These are phyloP conservation scores for Champsocephalus esox DNA, from an alignment of 2,797 vertebrate genomes.

Conservation along the genomic window DNA sequence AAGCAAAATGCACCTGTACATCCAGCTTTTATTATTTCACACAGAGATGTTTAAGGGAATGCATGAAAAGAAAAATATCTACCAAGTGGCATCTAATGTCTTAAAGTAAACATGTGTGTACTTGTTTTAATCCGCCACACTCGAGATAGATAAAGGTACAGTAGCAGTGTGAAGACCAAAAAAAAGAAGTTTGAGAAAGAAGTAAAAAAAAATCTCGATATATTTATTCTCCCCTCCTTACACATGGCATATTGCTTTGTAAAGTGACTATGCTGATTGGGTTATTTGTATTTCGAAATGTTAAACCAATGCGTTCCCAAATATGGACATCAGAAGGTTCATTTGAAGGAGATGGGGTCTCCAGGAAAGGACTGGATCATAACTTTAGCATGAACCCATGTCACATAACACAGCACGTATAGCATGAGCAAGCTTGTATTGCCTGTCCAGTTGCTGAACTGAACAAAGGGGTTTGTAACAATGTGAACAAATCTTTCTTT, in stretches of 20 bases:
- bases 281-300: not conserved
- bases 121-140: not conserved
- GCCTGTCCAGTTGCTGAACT: not conserved
- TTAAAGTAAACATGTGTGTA: not conserved
- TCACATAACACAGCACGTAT: not conserved
- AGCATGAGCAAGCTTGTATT: not conserved
- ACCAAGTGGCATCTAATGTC: not conserved
- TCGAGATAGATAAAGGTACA: not conserved
- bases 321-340: not conserved
- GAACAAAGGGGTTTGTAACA: not conserved
- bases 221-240: not conserved
- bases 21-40: constrained; percentile 17
- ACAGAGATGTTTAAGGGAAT: not conserved
- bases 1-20: constrained; percentile 17
- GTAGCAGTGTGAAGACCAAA: not conserved
- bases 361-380: not conserved
- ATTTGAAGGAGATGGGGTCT: no score
- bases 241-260: not conserved
- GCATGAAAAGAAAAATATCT: not conserved
- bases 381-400: not conserved
- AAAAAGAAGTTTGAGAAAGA: not conserved
- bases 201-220: not conserved
- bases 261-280: not conserved
- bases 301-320: not conserved
- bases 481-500: constrained; percentile 20